A percentile compares a stretch with the other conserved stretches of the same genome.
Evolutionary conservation across 2,888 invertebrate species (phyloP).

Genomic region (Saturnia japonica): DNA sequence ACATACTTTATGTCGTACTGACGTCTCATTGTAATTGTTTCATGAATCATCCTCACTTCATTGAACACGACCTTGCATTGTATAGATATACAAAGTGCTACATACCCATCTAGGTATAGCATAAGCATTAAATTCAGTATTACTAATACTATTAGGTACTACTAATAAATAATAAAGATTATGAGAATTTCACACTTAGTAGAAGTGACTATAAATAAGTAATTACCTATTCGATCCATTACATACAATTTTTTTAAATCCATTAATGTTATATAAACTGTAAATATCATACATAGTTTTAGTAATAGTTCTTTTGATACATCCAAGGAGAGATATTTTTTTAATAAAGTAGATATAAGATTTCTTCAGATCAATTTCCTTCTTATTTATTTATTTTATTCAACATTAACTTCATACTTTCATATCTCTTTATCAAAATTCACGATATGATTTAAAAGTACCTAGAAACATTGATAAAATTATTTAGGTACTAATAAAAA

Average conservation of each 20-base stretch:
- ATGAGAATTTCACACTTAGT: not conserved
- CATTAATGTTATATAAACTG: too few relatives aligned
- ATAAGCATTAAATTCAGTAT: not conserved
- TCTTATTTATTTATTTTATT: too few relatives aligned
- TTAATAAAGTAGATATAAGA: too few relatives aligned
- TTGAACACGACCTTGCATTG: constrained; percentile 5
- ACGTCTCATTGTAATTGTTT: not conserved
- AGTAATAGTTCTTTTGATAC: not conserved
- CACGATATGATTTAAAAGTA: not conserved
- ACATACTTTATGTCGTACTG: constrained; percentile 4
- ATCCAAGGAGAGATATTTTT: not conserved
- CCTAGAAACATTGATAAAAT: not conserved
- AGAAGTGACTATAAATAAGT: not conserved
- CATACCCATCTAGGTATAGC: not conserved
- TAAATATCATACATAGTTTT: not conserved
- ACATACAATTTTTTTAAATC: too few relatives aligned
- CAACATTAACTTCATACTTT: too few relatives aligned
- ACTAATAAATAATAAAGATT: not conserved
- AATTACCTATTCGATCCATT: too few relatives aligned
- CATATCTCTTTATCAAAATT: too few relatives aligned
- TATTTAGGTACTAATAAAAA: not conserved
- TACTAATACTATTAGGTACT: not conserved
- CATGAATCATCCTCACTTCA: not conserved
- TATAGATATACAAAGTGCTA: not conserved
- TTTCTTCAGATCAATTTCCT: too few relatives aligned